Base-by-base conservation (phyloP, 2,113 vertebrate species). In the Scartelaos histophorus region DNA sequence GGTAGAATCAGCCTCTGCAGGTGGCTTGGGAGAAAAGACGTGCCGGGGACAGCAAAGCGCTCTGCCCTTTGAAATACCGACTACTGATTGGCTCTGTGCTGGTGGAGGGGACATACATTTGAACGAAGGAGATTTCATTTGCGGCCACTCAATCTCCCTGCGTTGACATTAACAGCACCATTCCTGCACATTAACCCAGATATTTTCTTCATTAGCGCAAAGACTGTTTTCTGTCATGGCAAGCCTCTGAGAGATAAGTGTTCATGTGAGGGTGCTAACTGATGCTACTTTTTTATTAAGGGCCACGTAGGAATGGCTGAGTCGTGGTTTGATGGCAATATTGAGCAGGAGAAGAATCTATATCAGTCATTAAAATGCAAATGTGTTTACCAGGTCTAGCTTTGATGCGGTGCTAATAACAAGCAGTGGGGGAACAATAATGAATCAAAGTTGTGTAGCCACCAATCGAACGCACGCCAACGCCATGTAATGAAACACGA, bases 321-420 rank as follows among this genome's bases (percentile, higher is more conserved):
- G 61, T 49, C 47, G 79, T 75, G 76, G 68, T 76, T 73, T 85
- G 85, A 82, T 82, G 83, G 75, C 5, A 78, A 67, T 88, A 90
- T 81, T 43, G 83, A 87, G 76, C 78, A 73, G 45, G 58, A 73
- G 75, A 85, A 84, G 84, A 82, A 89, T 91, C 91, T 79, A 89
- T 85, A 91, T 85, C 81, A 82, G 77, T 88, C 85, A 87, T 92
- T 91, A 91, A 90, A 87, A 91, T 90, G 88, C 85, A 89, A 87
- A 88, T 91, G 87, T 84, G 76, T 85, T 90, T 82, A 90, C 86
- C 81, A 66, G 83, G 84, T 81, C 78, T 62, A 49, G 78, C 86
- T 87, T 85, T 85, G 85, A 87, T 87, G 84, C 80, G n/a, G 69
- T 86, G 66, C 75, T 82, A 88, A 90, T 81, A 85, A 87, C 85